Conservation (phyloP, 2,888 invertebrate genomes). For the Mimas tiliae region DNA sequence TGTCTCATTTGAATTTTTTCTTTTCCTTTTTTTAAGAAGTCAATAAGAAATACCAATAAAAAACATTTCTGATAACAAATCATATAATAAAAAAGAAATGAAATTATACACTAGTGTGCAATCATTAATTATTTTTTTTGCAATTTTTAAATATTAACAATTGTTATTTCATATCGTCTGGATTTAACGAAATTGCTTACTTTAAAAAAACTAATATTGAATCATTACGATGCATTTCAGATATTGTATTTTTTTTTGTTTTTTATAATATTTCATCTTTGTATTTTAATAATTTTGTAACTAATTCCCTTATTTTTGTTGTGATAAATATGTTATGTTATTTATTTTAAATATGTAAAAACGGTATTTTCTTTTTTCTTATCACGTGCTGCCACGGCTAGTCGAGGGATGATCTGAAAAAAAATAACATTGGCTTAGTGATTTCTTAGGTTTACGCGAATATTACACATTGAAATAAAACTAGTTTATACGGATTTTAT, state of each 20-base stretch:
- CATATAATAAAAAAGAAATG: neutral
- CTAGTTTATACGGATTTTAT: too few relatives aligned
- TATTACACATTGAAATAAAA: too few relatives aligned
- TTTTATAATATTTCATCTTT: too few relatives aligned
- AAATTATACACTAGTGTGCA: neutral
- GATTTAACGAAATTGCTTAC: too few relatives aligned
- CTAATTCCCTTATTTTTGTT: neutral
- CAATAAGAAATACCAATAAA: neutral
- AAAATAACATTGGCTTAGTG: too few relatives aligned
- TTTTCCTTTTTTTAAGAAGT: too few relatives aligned
- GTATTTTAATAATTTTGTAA: neutral
- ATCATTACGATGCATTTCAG: too few relatives aligned
- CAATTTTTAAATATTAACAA: neutral
- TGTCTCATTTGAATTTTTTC: too few relatives aligned
- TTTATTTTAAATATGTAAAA: conserved; percentile 1
- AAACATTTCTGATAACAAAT: neutral
- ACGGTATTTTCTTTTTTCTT: conserved; percentile 14
- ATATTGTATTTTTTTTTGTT: too few relatives aligned
- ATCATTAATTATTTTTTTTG: neutral
- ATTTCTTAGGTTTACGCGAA: too few relatives aligned
- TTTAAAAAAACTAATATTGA: too few relatives aligned
- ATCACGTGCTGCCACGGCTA: conserved; percentile 53
- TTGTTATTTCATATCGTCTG: too few relatives aligned
- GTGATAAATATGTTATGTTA: neutral
- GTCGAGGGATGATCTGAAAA: conserved; percentile 63